phyloP scores from a whole-genome alignment of 2,113 vertebrate genomes.

The Petrocephalus zakoni region DNA sequence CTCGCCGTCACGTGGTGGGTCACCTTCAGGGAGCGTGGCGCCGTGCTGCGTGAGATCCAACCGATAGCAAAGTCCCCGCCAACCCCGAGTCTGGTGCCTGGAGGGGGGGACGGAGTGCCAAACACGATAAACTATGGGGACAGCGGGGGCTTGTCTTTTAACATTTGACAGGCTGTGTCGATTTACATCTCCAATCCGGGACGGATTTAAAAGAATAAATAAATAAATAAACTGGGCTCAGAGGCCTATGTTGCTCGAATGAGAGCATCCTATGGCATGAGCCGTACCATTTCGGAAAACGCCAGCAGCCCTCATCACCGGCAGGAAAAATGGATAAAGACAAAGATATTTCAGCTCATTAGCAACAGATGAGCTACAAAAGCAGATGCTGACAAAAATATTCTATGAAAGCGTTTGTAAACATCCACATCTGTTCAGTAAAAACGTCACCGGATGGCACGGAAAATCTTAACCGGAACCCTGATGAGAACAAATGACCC shows the following conservation, averaged over 20 bases:
- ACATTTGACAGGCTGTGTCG: neutral
- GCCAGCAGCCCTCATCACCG: neutral
- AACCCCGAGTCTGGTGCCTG: neutral
- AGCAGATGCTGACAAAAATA: neutral
- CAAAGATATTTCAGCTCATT: neutral
- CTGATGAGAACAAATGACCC: neutral
- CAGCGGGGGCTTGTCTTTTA: neutral
- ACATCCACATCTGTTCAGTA: neutral
- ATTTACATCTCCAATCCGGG: neutral
- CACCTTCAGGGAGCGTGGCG: neutral
- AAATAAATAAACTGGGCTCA: neutral
- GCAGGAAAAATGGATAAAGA: neutral
- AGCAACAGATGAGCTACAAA: neutral
- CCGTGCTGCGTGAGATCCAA: neutral
- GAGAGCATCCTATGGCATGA: neutral
- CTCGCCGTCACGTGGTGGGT: neutral
- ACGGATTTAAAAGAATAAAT: neutral
- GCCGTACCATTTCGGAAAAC: neutral
- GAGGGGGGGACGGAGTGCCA: neutral
- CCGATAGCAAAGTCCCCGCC: neutral
- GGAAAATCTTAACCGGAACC: neutral
- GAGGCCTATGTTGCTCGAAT: neutral
- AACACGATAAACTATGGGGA: neutral
- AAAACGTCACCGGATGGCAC: neutral
- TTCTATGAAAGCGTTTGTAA: neutral